phyloP scores from a whole-genome alignment of 2,797 vertebrate species.

The Rhinoraja longicauda region DNA sequence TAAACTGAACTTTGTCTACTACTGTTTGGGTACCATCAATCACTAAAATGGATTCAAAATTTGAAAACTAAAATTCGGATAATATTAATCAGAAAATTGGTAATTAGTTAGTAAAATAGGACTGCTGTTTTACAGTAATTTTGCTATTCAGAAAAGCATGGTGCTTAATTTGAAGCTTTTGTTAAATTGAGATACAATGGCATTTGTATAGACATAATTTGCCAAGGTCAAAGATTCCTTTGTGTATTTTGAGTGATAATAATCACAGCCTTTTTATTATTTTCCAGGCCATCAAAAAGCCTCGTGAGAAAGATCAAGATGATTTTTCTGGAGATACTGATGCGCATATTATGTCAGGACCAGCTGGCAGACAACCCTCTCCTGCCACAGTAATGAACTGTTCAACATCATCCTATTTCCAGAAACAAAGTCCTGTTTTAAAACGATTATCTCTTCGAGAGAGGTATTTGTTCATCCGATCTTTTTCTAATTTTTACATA shows the following conservation, averaged over 20 bases:
- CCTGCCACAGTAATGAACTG: slow-evolving; percentile 46
- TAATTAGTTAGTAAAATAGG: neutral
- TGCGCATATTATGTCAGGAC: slow-evolving; percentile 46
- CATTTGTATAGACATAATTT: neutral
- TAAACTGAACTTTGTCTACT: neutral
- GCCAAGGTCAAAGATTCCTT: neutral
- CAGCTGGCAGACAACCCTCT: slow-evolving; percentile 42
- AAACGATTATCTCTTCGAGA: slow-evolving; percentile 71
- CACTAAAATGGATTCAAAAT: neutral
- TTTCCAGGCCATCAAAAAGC: slow-evolving; percentile 52
- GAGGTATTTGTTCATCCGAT: slow-evolving; percentile 61
- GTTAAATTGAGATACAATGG: neutral
- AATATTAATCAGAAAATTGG: neutral
- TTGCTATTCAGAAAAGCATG: neutral
- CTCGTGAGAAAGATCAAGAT: slow-evolving; percentile 48
- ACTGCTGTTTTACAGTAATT: neutral
- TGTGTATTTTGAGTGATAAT: slow-evolving; percentile 24
- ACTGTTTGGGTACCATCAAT: neutral
- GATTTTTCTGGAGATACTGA: slow-evolving; percentile 50
- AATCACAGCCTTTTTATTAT: slow-evolving; percentile 27
- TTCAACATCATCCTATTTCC: slow-evolving; percentile 50
- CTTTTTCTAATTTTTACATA: neutral
- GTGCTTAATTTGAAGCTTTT: neutral
- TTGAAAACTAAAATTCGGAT: neutral
- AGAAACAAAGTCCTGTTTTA: slow-evolving; percentile 60